Percentiles rank a stretch among this genome's conserved stretches.
These are phyloP conservation scores for Clarias batrachus DNA, from an alignment of 2,113 vertebrate genomes.

Conservation along the genomic window DNA sequence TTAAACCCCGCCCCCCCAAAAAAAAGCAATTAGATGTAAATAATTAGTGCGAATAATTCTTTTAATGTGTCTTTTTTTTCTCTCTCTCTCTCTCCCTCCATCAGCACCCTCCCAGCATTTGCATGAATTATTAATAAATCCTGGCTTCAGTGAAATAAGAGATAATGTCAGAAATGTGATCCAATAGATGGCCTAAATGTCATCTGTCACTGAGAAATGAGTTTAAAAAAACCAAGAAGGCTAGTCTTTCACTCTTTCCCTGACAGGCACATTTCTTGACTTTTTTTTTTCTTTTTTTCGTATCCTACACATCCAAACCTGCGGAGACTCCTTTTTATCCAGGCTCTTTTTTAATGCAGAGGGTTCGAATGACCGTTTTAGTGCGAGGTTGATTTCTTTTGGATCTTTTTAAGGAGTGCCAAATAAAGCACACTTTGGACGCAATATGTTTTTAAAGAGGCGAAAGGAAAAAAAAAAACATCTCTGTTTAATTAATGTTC, in stretches of 20 bases:
- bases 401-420: constrained; percentile 50
- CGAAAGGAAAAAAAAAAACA: constrained; percentile 66
- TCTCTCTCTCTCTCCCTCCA: constrained; percentile 28
- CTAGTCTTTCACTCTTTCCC: constrained; percentile 75
- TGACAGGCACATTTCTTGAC: constrained; percentile 66
- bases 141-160: constrained; percentile 75
- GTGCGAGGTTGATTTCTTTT: constrained; percentile 65
- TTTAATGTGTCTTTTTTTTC: constrained; percentile 44
- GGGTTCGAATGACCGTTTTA: constrained; percentile 63
- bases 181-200: constrained; percentile 74
- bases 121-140: constrained; percentile 76
- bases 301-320: constrained; percentile 67
- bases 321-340: constrained; percentile 49
- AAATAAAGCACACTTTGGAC: constrained; percentile 70
- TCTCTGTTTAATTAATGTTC: constrained; percentile 75
- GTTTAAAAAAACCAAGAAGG: constrained; percentile 67
- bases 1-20: too few relatives aligned
- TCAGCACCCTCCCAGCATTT: constrained; percentile 59
- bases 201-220: constrained; percentile 79
- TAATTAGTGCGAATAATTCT: constrained; percentile 20
- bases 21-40: constrained; percentile 12
- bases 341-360: constrained; percentile 57
- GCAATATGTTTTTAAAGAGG: constrained; percentile 59
- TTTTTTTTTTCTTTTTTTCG: constrained; percentile 48
- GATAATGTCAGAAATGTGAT: constrained; percentile 78